Evolutionary conservation across 2,888 invertebrate genomes (phyloP), one percentile per base, ranked within the genome.

Genomic region (Pemphredon lugubris): DNA sequence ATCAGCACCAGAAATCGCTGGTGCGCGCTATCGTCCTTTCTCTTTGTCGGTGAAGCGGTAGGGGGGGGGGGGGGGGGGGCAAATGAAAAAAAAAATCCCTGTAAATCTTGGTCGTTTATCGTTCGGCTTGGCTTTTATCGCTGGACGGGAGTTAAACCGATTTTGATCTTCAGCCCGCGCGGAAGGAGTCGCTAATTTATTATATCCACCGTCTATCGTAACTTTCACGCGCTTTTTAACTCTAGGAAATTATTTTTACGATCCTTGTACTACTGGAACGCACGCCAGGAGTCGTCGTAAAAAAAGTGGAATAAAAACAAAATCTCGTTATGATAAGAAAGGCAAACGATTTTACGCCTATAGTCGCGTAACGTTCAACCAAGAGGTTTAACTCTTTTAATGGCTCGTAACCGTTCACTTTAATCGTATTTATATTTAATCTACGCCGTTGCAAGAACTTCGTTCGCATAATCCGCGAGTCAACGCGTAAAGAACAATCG

Each of bases 301-400:
- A 57, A 45, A 11, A 45, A 34, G 21, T 4, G 21, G 23, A 34
- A 44, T 34, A 23, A 54, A 45, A 45, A 16, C 16, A 16, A 18
- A 57, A 57, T 37, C 55, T 11, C 44, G 45, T 45, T 34, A 34
- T 45, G 34, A 45, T 16, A 42, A 45, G 44, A 6, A 42, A 26
- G 2, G 30, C 21, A n/a, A 45, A 34, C 32, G 55, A 40, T 57
- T 55, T 45, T 16, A 14, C 13, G 7, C 11, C 13, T 44, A n/a
- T 34, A 16, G 9, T 20, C n/a, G 16, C 13, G 44, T 44, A 40
- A n/a, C 20, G 21, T 23, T 34, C 14, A n/a, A 26, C 26, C 26
- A 16, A 30, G 37, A 1, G 9, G 20, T 7, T 34, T 21, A 23
- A 20, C 21, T 20, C 6, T 6, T 45, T 45, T 16, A 16, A n/a